Conservation (phyloP, 2,797 vertebrate genomes). For the Pseudomugil tenellus region DNA sequence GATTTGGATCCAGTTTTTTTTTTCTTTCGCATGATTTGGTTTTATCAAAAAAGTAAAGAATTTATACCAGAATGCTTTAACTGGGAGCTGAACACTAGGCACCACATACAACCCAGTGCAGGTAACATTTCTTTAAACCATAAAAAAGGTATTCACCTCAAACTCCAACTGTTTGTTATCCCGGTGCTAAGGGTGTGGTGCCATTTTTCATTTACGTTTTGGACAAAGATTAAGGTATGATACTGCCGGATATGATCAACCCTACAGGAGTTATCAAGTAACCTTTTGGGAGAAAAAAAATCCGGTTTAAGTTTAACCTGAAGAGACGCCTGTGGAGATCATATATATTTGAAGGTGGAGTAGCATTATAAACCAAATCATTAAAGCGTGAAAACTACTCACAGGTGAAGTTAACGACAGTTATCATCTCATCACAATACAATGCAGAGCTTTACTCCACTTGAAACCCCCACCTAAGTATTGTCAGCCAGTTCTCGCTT, state of each 20-base stretch:
- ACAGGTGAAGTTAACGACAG: slow-evolving; percentile 5
- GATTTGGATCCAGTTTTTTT: slow-evolving; percentile 30
- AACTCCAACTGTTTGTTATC: not conserved
- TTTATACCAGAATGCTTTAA: slow-evolving; percentile 25
- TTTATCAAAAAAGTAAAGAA: slow-evolving; percentile 38
- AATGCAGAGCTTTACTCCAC: not conserved
- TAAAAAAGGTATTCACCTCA: slow-evolving; percentile 38
- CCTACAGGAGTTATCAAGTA: slow-evolving; percentile 3
- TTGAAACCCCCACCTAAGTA: not conserved
- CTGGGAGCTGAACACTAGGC: slow-evolving; percentile 25
- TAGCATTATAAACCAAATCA: not conserved
- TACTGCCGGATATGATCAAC: too few relatives aligned
- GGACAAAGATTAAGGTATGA: too few relatives aligned
- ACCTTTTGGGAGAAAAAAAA: slow-evolving; percentile 20
- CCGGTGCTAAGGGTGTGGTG: too few relatives aligned
- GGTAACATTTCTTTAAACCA: slow-evolving; percentile 24
- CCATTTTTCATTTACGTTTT: too few relatives aligned
- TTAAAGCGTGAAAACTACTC: not conserved
- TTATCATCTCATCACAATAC: not conserved
- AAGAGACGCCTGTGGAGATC: not conserved
- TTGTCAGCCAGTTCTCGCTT: not conserved
- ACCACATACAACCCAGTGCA: slow-evolving; percentile 26
- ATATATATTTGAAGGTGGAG: not conserved
- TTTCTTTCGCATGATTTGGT: slow-evolving; percentile 28
- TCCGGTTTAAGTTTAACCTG: not conserved